phyloP scores from a whole-genome alignment of 64 coral and sea anemone genomes.

The Pachyseris speciosa region DNA sequence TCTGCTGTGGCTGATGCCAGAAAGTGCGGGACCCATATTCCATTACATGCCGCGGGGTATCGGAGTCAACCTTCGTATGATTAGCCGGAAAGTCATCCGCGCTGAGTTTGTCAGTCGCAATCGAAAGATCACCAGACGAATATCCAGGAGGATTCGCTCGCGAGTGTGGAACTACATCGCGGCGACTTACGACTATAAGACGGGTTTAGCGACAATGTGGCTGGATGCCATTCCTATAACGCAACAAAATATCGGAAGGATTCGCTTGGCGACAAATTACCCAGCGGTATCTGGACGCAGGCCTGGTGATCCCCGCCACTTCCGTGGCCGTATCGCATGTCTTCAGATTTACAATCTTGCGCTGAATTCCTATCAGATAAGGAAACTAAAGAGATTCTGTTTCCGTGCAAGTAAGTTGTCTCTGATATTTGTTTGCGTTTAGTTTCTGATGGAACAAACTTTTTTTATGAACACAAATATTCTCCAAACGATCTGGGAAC shows the following conservation, averaged over 20 bases:
- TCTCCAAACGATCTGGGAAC: no score
- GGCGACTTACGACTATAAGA: constrained; percentile 30
- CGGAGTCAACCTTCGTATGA: constrained; percentile 57
- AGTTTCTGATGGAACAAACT: not conserved
- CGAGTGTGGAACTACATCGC: constrained; percentile 72
- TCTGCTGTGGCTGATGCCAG: constrained; percentile 68
- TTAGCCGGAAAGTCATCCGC: constrained; percentile 26
- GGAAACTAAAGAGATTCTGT: constrained; percentile 51
- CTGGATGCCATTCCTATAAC: constrained; percentile 58
- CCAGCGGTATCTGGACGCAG: constrained; percentile 49
- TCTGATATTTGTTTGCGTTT: no score
- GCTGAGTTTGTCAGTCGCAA: constrained; percentile 55
- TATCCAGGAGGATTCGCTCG: constrained; percentile 23
- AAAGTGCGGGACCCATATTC: constrained; percentile 79
- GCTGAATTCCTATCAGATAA: constrained; percentile 69
- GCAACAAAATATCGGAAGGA: constrained; percentile 42
- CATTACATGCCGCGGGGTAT: constrained; percentile 72
- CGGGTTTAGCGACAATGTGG: constrained; percentile 66
- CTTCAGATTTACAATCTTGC: constrained; percentile 64
- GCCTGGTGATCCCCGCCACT: constrained; percentile 34
- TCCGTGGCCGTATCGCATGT: constrained; percentile 65
- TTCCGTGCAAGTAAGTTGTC: constrained; percentile 54
- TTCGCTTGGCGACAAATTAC: constrained; percentile 55
- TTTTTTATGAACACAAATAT: no score
- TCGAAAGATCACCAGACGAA: not conserved